Conservation (phyloP, 2,113 vertebrate species). For the Prolemur simus region DNA sequence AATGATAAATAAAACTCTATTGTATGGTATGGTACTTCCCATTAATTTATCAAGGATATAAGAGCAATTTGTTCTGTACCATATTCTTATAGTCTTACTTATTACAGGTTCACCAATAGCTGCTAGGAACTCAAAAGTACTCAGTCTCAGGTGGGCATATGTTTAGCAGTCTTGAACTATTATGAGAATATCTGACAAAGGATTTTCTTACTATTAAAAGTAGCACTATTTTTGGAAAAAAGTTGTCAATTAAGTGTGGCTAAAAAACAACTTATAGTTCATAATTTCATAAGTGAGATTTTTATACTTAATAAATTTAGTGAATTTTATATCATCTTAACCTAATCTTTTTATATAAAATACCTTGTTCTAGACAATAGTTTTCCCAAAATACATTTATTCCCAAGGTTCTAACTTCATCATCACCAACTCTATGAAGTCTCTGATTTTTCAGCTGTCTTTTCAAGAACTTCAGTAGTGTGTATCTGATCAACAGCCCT, state of each 20-base stretch:
- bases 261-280: not conserved
- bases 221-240: not conserved
- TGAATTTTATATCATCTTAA: not conserved
- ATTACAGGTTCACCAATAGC: not conserved
- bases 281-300: not conserved
- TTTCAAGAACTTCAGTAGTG: not conserved
- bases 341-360: not conserved
- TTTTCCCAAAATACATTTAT: not conserved
- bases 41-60: not conserved
- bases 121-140: not conserved
- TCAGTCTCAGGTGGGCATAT: not conserved
- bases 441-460: not conserved
- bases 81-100: not conserved
- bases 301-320: not conserved
- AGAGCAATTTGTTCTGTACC: not conserved
- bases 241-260: not conserved
- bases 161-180: not conserved
- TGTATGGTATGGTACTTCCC: not conserved
- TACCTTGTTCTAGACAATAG: not conserved
- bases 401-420: not conserved
- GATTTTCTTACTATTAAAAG: not conserved
- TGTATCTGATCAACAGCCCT: not conserved
- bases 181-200: not conserved
- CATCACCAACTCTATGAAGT: not conserved
- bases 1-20: constrained; percentile 12